Percentiles rank a stretch among this genome's conserved stretches.
phyloP scores from a whole-genome alignment of 2,797 vertebrate species.

The Argya squamiceps region DNA sequence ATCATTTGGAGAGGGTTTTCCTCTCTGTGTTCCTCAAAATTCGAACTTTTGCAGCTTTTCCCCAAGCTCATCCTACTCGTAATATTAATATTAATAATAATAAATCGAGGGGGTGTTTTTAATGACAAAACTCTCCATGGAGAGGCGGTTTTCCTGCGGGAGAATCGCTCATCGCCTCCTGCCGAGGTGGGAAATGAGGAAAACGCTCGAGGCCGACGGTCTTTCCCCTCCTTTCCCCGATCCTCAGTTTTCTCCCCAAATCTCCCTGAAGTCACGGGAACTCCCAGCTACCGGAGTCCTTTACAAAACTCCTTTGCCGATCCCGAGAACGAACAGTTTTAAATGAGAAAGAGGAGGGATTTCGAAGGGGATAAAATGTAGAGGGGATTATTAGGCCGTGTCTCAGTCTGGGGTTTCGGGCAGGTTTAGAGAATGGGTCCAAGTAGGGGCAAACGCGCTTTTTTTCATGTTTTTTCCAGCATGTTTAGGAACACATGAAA shows the following conservation, averaged over 20 bases:
- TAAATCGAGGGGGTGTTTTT: not conserved
- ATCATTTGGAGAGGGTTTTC: not conserved
- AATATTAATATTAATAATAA: not conserved
- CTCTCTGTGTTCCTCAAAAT: not conserved
- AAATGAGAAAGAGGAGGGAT: not conserved
- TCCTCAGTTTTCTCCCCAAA: not conserved
- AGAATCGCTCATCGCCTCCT: not conserved
- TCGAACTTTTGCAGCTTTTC: not conserved
- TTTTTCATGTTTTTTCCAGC: not conserved
- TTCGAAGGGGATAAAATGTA: not conserved
- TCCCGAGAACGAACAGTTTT: not conserved
- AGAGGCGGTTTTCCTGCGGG: not conserved
- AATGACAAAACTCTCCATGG: not conserved
- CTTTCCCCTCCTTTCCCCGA: not conserved
- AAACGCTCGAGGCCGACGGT: not conserved
- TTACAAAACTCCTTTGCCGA: not conserved
- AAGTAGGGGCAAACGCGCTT: rapidly evolving
- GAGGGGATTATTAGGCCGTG: not conserved
- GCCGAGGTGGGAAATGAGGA: not conserved
- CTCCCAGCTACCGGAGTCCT: not conserved
- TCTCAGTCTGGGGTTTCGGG: not conserved
- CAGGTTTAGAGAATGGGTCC: not conserved
- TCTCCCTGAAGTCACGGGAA: not conserved
- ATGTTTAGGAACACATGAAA: not conserved
- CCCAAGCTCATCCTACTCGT: rapidly evolving